Conservation (phyloP, 2,113 vertebrate species). For the Cercocebus atys region DNA sequence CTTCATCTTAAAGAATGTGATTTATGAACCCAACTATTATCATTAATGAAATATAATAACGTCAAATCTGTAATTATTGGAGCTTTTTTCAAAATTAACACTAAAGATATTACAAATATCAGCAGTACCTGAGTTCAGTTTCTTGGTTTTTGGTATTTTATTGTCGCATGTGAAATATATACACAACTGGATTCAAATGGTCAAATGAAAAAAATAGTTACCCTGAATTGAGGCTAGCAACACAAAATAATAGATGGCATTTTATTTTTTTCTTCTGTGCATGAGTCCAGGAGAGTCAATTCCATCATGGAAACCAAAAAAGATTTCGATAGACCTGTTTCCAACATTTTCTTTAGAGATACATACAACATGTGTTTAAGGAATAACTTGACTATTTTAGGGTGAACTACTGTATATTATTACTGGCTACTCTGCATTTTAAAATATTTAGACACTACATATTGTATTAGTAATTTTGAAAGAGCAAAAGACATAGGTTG, state of each 20-base stretch:
- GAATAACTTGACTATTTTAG: background rate
- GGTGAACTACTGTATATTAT: background rate
- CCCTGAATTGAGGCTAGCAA: background rate
- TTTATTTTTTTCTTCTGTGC: background rate
- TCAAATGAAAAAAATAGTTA: background rate
- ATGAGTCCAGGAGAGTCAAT: background rate
- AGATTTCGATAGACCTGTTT: background rate
- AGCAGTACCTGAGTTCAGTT: background rate
- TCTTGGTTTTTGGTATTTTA: background rate
- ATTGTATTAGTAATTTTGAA: background rate
- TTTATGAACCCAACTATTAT: background rate
- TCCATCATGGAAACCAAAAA: background rate
- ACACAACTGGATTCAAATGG: background rate
- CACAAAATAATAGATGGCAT: background rate
- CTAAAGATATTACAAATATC: background rate
- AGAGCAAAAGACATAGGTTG: background rate
- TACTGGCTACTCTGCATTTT: background rate
- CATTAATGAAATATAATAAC: slow-evolving; percentile 11
- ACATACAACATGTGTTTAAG: background rate
- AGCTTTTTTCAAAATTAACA: background rate
- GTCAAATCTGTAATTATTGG: slow-evolving; percentile 17
- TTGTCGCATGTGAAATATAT: background rate
- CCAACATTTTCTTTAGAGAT: background rate
- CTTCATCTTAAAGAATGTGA: background rate
- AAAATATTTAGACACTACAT: background rate